phyloP scores from a whole-genome alignment of 2,888 invertebrate species.

The Argyresthia albistria region DNA sequence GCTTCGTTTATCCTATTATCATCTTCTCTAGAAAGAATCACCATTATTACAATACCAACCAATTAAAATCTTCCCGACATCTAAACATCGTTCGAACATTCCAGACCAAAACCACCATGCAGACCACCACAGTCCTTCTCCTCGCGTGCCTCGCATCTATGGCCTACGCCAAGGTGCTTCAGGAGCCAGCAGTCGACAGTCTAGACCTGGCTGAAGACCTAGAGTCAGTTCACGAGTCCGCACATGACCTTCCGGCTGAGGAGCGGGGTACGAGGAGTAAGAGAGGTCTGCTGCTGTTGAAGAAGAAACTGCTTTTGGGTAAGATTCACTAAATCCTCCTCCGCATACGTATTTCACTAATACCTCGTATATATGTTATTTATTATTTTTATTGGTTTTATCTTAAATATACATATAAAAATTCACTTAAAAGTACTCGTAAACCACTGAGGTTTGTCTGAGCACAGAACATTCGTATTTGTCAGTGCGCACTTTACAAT shows the following conservation, averaged over 20 bases:
- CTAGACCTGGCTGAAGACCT: constrained; percentile 2
- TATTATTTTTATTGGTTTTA: no score
- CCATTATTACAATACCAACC: no score
- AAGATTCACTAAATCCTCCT: constrained; percentile 9
- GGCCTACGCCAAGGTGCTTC: constrained; percentile 31
- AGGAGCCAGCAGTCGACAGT: constrained; percentile 14
- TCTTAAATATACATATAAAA: no score
- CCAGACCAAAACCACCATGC: constrained; percentile 25
- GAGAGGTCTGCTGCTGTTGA: constrained; percentile 49
- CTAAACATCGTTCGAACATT: no score
- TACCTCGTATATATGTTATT: no score
- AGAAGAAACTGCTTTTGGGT: constrained; percentile 62
- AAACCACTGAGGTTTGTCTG: no score
- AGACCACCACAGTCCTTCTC: constrained; percentile 47
- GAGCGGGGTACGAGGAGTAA: constrained; percentile 50
- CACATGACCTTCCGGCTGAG: constrained; percentile 34
- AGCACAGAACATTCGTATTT: no score
- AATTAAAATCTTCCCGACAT: no score
- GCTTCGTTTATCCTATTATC: no score
- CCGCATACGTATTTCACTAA: background rate
- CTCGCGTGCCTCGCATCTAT: constrained; percentile 49
- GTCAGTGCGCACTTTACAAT: no score
- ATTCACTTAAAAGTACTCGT: no score
- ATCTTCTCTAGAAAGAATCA: no score
- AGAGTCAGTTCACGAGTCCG: constrained; percentile 25